Evolutionary conservation across 2,888 invertebrate genomes (phyloP).

Genomic region (Scaptomyza polygonia): DNA sequence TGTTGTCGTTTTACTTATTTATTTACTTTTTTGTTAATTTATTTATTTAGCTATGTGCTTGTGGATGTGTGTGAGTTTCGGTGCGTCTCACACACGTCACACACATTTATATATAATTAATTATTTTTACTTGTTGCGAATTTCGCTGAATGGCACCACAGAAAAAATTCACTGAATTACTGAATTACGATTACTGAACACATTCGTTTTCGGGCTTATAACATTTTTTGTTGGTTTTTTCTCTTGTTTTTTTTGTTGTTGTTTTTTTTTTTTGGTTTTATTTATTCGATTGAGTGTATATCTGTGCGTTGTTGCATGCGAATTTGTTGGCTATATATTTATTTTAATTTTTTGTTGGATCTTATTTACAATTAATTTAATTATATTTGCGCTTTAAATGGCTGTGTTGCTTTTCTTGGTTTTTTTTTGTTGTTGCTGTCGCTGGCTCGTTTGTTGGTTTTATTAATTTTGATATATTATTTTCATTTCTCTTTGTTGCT

Average conservation of each 20-base stretch:
- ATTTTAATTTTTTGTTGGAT: not conserved
- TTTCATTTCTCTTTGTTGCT: conserved; percentile 24
- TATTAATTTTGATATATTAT: conserved; percentile 24
- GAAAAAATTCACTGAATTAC: conserved; percentile 49
- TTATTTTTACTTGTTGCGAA: conserved; percentile 67
- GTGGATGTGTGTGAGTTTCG: conserved; percentile 6
- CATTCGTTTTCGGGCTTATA: conserved; percentile 40
- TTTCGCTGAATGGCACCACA: conserved; percentile 29
- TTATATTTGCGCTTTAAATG: conserved; percentile 49
- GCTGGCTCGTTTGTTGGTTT: conserved; percentile 11
- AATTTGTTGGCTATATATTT: conserved; percentile 15
- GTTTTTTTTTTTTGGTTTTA: conserved; percentile 12
- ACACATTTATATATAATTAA: conserved; percentile 74
- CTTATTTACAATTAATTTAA: conserved; percentile 57
- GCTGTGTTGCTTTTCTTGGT: conserved; percentile 14
- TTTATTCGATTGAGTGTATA: conserved; percentile 42
- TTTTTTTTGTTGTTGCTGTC: conserved; percentile 9
- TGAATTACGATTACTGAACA: conserved; percentile 46
- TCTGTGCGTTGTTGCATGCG: conserved; percentile 32
- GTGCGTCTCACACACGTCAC: conserved; percentile 50
- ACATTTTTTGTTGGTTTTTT: conserved; percentile 3
- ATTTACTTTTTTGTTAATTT: conserved; percentile 30
- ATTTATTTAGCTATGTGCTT: conserved; percentile 32
- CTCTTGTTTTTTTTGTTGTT: conserved; percentile 3
- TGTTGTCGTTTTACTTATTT: conserved; percentile 21